Evolutionary conservation across 2,888 invertebrate species (phyloP), one percentile per base, ranked within the genome.

Genomic region (Brachylomia viminalis): DNA sequence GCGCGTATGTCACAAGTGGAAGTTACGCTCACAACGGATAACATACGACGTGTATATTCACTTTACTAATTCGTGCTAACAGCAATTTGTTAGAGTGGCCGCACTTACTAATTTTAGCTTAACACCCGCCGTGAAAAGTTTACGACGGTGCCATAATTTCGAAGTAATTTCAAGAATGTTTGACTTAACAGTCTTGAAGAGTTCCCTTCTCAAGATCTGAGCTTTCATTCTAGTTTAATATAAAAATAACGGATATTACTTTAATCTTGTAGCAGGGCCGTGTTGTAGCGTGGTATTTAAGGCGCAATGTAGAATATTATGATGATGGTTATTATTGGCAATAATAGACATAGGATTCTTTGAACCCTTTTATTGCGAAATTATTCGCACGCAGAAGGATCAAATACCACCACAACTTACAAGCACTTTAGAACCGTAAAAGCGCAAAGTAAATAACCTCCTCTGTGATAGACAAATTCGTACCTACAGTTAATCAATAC

Each of bases 61-160:
- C 92, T 90, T 90, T 87, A 94, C 93, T 94, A 93, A 95, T 94
- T 93, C 92, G 91, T 93, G 93, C 93, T 95, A 95, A 95, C 94
- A 93, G 92, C 94, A 92, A 95, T 95, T 95, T 93, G 94, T 94
- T 93, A 93, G 93, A 94, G 93, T 94, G 91, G 94, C 90, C 92
- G 90, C 92, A 92, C 93, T 94, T 90, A 95, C 95, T 95, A 95
- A 95, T 95, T 95, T 95, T 95, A 95, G 94, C 94, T 92, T 94
- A 93, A 93, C 94, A 91, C 93, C 92, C 93, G 93, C 92, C 93
- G 93, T 94, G 94, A 94, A 95, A 93, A 94, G 91, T 95, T 95
- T 93, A 94, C 93, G 93, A 93, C 93, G 92, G 93, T 94, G 95
- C 95, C 94, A 96, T 95, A 96, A 95, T 95, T 95, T 94, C 91